Evolutionary conservation across 2,113 vertebrate genomes (phyloP).

Genomic region (Anarrhichthys ocellatus): DNA sequence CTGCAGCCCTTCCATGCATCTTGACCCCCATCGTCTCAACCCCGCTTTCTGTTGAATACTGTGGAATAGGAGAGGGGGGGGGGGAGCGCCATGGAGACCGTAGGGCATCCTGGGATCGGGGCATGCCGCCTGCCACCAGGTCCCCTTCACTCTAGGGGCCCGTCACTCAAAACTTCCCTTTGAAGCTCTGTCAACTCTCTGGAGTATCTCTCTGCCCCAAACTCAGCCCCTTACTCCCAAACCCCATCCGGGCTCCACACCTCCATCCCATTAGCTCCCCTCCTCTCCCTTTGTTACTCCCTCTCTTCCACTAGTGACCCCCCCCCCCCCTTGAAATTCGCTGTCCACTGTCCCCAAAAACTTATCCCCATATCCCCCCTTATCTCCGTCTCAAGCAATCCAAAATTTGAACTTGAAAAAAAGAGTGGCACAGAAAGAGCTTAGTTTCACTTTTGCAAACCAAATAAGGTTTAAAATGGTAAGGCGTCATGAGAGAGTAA

Average conservation of each 20-base stretch:
- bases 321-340: constrained; percentile 65
- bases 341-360: constrained; percentile 75
- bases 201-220: constrained; percentile 61
- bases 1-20: constrained; percentile 26
- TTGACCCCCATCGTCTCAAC: constrained; percentile 65
- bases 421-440: constrained; percentile 73
- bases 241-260: constrained; percentile 56
- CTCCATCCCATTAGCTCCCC: constrained; percentile 59
- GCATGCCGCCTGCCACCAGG: constrained; percentile 67
- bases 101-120: constrained; percentile 74
- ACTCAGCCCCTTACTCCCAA: constrained; percentile 44
- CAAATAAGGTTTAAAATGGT: constrained; percentile 85
- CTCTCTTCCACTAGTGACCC: constrained; percentile 66
- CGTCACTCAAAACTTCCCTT: constrained; percentile 79
- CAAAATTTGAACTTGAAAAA: constrained; percentile 71
- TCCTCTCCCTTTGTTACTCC: constrained; percentile 50
- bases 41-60: constrained; percentile 53
- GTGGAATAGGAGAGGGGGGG: constrained; percentile 37
- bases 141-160: constrained; percentile 75
- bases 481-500: constrained; percentile 80
- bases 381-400: constrained; percentile 79
- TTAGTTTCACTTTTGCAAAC: constrained; percentile 86
- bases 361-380: constrained; percentile 76
- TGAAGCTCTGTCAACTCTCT: constrained; percentile 78
- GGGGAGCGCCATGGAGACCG: constrained; percentile 68